Base-by-base conservation (phyloP, 2,888 invertebrate species). In the Phanerotoma sp. region DNA sequence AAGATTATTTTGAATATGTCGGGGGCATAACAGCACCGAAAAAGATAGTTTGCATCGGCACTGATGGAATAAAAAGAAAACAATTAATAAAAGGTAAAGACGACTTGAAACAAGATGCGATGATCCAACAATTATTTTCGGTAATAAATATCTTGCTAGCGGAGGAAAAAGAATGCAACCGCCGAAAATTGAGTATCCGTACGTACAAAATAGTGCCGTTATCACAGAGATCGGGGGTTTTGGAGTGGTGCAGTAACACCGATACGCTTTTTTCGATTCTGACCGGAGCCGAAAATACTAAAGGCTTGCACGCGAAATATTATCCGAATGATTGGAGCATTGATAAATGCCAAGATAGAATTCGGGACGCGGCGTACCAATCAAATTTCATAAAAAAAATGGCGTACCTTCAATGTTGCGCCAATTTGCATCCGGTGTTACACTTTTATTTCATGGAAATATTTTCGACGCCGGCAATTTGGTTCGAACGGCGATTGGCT, bases 101-200 rank as follows among this genome's bases (percentile, higher is more conserved):
- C 77, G 98, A 98, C 75, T 80, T 96, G 54, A 82, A 96, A 20
- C 97, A 97, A 78, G 98, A 99, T 77, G 95, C 96, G 3, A 94
- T 98, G 2, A 97, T 98, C 94, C 95, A 97, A 75, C 97, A 98
- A 81, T 93, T 97, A 3, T 98, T 98, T 75, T 85, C 83, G 11
- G 89, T 96, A 51, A 91, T 97, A 66, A 97, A 97, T 74, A 84
- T 84, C 47, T 79, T 97, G 21, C 78, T 97, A 1, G 79, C 82
- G 40, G 80, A 83, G 22, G 85, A 88, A 67, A 84, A 88, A 16
- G 82, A 86, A 56, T 87, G 89, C 0, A 82, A 81, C 49, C 80
- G 83, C 42, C 83, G 87, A 44, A 87, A 88, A 71, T 79, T 96
- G 9, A 79, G 83, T 5, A 87, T 98, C 60, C 83, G 95, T 51